Evolutionary conservation across 2,113 vertebrate genomes (phyloP), one percentile per base, ranked within the genome.

Genomic region (Fukomys damarensis): DNA sequence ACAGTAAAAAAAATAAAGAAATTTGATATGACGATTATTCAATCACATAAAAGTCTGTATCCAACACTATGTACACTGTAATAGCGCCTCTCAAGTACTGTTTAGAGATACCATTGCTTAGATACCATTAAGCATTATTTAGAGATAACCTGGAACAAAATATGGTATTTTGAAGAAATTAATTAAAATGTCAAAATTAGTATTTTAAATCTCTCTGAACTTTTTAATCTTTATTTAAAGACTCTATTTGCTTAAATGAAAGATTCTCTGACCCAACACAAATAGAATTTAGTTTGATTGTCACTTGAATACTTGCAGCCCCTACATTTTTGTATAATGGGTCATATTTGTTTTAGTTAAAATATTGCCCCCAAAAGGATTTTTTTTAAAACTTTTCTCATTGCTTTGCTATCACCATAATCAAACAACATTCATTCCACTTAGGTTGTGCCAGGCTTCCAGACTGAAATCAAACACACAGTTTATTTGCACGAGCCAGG

Each of bases 271-370:
- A 93, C n/a, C 58, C 28, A 70, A 49, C 46, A 89, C 82, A 93
- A 94, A 82, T 52, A 89, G 63, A 91, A 49, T 83, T 94, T 86
- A 65, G 41, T 92, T 61, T 84, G 41, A 17, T 87, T 91, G 59
- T 70, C 86, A 24, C 49, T 93, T 22, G 24, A 92, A 92, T 9
- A 90, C 11, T 94, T 81, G 26, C 13, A 96, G 86, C 89, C 13
- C 49, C 24, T 74, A 94, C 93, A 35, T 93, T 89, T 81, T 95
- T 89, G 81, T 86, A 84, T 58, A 95, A 77, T 49, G 77, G 58
- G 41, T 84, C 93, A 93, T 91, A 83, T 76, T 97, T 94, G 89
- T 95, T 96, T 96, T 91, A 89, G 91, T 93, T 93, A 96, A 96
- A 96, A 59, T 91, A 56, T 72, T 97, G 41, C 79, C 41, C 74